A percentile compares a stretch with the other conserved stretches of the same genome.
Conservation (phyloP, 2,888 invertebrate species). For the Sinohyriopsis cumingii region DNA sequence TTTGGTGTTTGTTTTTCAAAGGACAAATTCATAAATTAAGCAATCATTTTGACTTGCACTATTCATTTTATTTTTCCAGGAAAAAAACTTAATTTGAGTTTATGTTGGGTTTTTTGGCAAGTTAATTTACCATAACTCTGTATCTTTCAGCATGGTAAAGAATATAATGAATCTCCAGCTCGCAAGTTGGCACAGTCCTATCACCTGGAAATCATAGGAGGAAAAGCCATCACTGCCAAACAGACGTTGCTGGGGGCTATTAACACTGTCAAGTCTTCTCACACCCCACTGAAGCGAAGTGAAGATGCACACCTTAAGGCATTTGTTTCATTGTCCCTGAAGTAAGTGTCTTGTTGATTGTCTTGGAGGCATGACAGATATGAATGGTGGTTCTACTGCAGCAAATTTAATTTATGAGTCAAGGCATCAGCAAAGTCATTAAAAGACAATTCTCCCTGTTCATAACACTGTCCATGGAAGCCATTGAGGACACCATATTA, state of each 20-base stretch:
- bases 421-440: neutral
- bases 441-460: too few relatives aligned
- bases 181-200: slow-evolving; percentile 95
- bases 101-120: too few relatives aligned
- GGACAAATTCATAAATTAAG: too few relatives aligned
- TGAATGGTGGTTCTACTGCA: neutral
- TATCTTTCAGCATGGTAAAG: slow-evolving; percentile 82
- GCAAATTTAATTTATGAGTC: neutral
- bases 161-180: slow-evolving; percentile 95
- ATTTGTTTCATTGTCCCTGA: slow-evolving; percentile 95
- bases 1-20: too few relatives aligned
- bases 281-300: slow-evolving; percentile 93
- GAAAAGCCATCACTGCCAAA: slow-evolving; percentile 88
- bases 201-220: slow-evolving; percentile 92
- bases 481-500: too few relatives aligned
- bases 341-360: slow-evolving; percentile 77
- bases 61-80: too few relatives aligned
- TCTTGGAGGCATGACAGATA: too few relatives aligned
- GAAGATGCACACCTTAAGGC: slow-evolving; percentile 98
- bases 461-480: too few relatives aligned
- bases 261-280: slow-evolving; percentile 92
- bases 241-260: slow-evolving; percentile 92
- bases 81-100: too few relatives aligned
- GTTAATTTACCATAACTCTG: neutral
- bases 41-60: too few relatives aligned